These are phyloP conservation scores for Calameuta pallipes DNA, from an alignment of 2,888 invertebrate genomes.

Conservation along the genomic window DNA sequence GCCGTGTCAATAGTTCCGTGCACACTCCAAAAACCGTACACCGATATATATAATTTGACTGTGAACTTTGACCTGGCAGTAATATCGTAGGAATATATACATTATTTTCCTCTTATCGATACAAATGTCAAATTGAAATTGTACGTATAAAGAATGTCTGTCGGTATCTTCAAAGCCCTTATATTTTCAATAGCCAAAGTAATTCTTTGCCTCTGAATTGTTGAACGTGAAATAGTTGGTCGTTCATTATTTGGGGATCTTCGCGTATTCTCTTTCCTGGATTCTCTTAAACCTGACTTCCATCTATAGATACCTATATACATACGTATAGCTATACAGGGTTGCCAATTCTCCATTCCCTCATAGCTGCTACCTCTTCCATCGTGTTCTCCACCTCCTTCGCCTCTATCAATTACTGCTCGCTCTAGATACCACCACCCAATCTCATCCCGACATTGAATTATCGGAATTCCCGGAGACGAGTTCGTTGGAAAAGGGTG, in stretches of 20 bases:
- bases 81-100: too few species aligned
- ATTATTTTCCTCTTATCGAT: too few species aligned
- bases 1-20: background rate
- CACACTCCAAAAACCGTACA: background rate
- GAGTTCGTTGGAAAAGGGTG: constrained; percentile 15
- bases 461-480: constrained; percentile 40
- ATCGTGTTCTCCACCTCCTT: constrained; percentile 20
- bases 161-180: too few species aligned
- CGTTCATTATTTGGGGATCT: background rate
- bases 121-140: too few species aligned
- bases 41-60: background rate
- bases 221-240: background rate
- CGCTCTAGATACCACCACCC: constrained; percentile 31
- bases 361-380: background rate
- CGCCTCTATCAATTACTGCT: constrained; percentile 36
- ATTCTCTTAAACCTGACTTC: background rate
- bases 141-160: too few species aligned
- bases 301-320: background rate
- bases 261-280: background rate
- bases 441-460: constrained; percentile 42
- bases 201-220: background rate
- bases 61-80: background rate
- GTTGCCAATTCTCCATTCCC: background rate
- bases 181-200: background rate
- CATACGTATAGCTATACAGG: background rate